Conservation (phyloP, 2,888 invertebrate genomes). For the Drosophila eohydei region DNA sequence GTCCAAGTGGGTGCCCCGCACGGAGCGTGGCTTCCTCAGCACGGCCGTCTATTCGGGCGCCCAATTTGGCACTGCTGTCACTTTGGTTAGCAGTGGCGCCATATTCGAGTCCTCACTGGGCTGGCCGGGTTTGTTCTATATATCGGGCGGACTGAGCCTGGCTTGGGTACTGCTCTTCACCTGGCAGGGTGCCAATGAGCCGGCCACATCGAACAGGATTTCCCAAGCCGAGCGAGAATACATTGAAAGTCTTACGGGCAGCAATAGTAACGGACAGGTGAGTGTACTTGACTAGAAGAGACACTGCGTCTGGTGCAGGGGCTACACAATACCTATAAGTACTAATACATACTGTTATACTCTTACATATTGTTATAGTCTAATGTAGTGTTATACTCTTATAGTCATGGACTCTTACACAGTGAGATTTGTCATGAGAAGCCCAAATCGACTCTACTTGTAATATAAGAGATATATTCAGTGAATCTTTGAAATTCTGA, state of each 20-base stretch:
- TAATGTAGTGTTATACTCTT: no score
- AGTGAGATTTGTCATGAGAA: no score
- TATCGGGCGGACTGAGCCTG: constrained; percentile 86
- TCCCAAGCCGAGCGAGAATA: constrained; percentile 86
- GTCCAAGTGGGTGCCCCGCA: constrained; percentile 90
- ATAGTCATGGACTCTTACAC: no score
- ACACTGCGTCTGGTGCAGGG: no score
- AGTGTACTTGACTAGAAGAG: constrained; percentile 18
- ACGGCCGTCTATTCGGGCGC: constrained; percentile 87
- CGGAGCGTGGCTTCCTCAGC: constrained; percentile 87
- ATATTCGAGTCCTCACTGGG: constrained; percentile 87
- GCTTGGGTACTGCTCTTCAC: constrained; percentile 86
- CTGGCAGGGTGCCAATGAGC: constrained; percentile 87
- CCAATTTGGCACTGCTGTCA: constrained; percentile 89
- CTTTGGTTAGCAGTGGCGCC: constrained; percentile 88
- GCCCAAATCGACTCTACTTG: no score
- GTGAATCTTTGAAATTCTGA: no score
- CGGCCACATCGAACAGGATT: constrained; percentile 86
- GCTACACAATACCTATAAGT: no score
- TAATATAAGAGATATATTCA: no score
- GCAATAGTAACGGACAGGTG: constrained; percentile 74
- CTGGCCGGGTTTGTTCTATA: constrained; percentile 89
- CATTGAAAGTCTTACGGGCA: constrained; percentile 86
- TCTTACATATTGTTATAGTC: no score
- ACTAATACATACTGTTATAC: no score